Evolutionary conservation across 2,888 invertebrate genomes (phyloP).

Genomic region (Labia minor): DNA sequence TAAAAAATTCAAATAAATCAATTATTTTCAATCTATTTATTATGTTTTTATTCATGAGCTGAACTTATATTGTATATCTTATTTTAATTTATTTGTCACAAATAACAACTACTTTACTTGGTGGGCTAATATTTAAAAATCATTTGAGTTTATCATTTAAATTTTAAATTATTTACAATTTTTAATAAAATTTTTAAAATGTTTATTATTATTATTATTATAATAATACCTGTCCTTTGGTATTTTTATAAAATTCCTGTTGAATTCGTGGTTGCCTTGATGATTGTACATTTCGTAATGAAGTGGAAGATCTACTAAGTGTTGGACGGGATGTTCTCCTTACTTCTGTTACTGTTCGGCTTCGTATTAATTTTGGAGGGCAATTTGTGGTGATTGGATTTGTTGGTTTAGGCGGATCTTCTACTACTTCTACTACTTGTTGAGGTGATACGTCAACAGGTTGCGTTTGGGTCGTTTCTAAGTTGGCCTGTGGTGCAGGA

Average conservation of each 20-base stretch:
- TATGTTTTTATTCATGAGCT: too few species aligned
- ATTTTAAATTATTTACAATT: too few species aligned
- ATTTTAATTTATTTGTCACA: too few species aligned
- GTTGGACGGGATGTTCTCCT: constrained; percentile 1
- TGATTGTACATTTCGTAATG: background rate
- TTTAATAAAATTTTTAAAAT: too few species aligned
- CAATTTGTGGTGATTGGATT: background rate
- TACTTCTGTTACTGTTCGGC: constrained; percentile 21
- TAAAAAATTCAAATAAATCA: too few species aligned
- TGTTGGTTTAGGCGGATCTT: background rate
- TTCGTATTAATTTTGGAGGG: constrained; percentile 20
- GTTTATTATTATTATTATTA: too few species aligned
- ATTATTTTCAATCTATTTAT: too few species aligned
- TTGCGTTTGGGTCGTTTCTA: background rate
- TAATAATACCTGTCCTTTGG: constrained; percentile 16
- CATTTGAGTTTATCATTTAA: too few species aligned
- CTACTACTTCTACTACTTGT: background rate
- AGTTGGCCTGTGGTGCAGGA: constrained; percentile 13
- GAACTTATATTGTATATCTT: too few species aligned
- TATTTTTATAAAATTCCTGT: constrained; percentile 15
- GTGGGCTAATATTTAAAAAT: too few species aligned
- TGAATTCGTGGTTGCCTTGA: constrained; percentile 14
- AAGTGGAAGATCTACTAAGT: background rate
- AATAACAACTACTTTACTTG: too few species aligned
- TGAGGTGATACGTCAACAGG: background rate